These are phyloP conservation scores for Cydia strobilella DNA, from an alignment of 1,140 invertebrate species.

Conservation along the genomic window DNA sequence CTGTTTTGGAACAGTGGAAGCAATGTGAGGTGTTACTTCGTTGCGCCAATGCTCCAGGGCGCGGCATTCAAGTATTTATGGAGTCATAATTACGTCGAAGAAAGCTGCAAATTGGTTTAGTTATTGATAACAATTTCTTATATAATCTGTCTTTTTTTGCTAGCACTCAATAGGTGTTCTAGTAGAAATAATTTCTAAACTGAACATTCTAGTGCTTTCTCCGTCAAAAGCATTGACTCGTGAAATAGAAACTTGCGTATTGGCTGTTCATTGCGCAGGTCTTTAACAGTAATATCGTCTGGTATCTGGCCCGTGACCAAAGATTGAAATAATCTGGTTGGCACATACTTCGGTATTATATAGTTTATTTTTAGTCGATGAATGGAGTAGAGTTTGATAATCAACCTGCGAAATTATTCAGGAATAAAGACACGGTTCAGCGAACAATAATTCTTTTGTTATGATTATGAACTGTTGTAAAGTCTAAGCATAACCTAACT, in stretches of 20 bases:
- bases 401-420: slow-evolving; percentile 18
- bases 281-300: slow-evolving; percentile 33
- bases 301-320: slow-evolving; percentile 54
- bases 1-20: neutral
- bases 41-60: slow-evolving; percentile 25
- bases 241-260: slow-evolving; percentile 70
- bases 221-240: slow-evolving; percentile 55
- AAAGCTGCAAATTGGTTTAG: slow-evolving; percentile 12
- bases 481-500: too few relatives aligned
- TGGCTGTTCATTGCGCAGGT: slow-evolving; percentile 32
- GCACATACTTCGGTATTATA: slow-evolving; percentile 23
- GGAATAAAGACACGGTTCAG: slow-evolving; percentile 2
- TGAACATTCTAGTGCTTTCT: slow-evolving; percentile 47
- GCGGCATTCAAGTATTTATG: slow-evolving; percentile 20
- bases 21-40: slow-evolving; percentile 17
- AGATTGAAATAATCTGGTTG: slow-evolving; percentile 38
- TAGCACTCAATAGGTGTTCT: neutral
- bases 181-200: slow-evolving; percentile 35
- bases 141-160: neutral
- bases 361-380: slow-evolving; percentile 28
- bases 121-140: slow-evolving; percentile 2
- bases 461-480: too few relatives aligned
- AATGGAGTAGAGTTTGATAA: slow-evolving; percentile 23
- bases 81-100: neutral
- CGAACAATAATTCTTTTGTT: neutral